phyloP scores from a whole-genome alignment of 1,140 invertebrate species.

The Drosophila rufa region DNA sequence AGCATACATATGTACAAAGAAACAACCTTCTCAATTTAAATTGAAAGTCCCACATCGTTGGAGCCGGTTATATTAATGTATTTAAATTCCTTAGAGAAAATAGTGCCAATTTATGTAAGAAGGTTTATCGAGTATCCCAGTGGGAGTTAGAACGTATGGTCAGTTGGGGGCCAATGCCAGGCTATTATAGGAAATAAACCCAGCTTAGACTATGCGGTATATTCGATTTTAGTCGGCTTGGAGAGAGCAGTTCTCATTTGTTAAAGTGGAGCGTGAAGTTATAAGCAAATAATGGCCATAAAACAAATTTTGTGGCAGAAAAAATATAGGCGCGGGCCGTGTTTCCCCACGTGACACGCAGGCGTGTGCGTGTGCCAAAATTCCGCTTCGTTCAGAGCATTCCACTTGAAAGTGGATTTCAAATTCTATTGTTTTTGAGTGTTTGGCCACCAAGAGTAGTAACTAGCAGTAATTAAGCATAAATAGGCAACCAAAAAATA shows the following conservation, averaged over 20 bases:
- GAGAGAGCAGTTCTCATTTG: background rate
- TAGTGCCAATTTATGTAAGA: constrained; percentile 40
- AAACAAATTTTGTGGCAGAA: constrained; percentile 16
- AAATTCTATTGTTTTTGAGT: constrained; percentile 19
- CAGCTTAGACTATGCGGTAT: background rate
- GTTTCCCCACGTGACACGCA: constrained; percentile 43
- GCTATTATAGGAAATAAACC: constrained; percentile 1
- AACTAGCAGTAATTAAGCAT: background rate
- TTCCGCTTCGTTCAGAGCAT: constrained; percentile 19
- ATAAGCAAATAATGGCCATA: constrained; percentile 1
- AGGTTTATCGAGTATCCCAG: constrained; percentile 7
- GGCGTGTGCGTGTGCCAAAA: constrained; percentile 48
- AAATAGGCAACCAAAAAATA: background rate
- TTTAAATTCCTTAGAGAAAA: constrained; percentile 9
- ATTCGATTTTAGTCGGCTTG: background rate
- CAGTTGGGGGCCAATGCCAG: constrained; percentile 1
- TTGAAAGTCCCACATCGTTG: constrained; percentile 3
- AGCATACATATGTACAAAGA: background rate
- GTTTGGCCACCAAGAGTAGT: background rate
- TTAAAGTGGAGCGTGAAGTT: constrained; percentile 2
- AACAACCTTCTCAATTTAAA: constrained; percentile 34
- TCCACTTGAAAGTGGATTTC: constrained; percentile 14
- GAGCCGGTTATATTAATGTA: constrained; percentile 42
- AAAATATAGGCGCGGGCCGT: constrained; percentile 44
- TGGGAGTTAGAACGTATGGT: constrained; percentile 28